Evolutionary conservation across 1,140 invertebrate species (phyloP).

Genomic region (Zophobas morio): DNA sequence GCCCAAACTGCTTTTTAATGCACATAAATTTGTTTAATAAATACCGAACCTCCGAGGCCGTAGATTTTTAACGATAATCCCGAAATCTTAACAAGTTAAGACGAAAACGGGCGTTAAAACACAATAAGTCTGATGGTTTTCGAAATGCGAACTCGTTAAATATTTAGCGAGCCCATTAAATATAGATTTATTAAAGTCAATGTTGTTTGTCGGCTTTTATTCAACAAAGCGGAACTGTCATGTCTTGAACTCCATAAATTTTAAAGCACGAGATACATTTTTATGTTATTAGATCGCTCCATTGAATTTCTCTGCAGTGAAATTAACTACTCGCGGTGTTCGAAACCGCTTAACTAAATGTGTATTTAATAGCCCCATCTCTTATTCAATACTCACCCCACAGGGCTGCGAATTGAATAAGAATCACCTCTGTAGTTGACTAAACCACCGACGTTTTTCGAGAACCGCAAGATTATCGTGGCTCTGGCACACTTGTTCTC

Average conservation of each 20-base stretch:
- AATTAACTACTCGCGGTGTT: conserved; percentile 13
- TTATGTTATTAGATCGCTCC: conserved; percentile 29
- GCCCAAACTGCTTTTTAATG: not conserved
- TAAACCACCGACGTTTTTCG: no score
- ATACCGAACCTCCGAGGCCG: not conserved
- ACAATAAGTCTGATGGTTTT: not conserved
- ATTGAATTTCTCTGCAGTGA: conserved; percentile 19
- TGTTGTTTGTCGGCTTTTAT: conserved; percentile 34
- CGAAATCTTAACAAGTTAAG: not conserved
- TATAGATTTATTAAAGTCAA: conserved; percentile 36
- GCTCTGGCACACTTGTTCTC: no score
- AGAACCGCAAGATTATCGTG: no score
- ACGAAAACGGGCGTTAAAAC: conserved; percentile 1
- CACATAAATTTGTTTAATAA: conserved; percentile 3
- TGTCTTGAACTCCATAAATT: conserved; percentile 24
- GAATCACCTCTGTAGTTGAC: no score
- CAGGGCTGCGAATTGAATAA: no score
- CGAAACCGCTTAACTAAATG: not conserved
- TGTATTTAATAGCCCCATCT: conserved; percentile 14
- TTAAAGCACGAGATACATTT: conserved; percentile 10
- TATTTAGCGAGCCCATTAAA: conserved; percentile 27
- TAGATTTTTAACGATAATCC: not conserved
- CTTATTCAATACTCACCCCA: not conserved
- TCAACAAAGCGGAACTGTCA: conserved; percentile 24
- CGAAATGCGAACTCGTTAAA: conserved; percentile 4